These are phyloP conservation scores for Catamblyrhynchus diadema DNA, from an alignment of 2,797 vertebrate genomes.

Conservation along the genomic window DNA sequence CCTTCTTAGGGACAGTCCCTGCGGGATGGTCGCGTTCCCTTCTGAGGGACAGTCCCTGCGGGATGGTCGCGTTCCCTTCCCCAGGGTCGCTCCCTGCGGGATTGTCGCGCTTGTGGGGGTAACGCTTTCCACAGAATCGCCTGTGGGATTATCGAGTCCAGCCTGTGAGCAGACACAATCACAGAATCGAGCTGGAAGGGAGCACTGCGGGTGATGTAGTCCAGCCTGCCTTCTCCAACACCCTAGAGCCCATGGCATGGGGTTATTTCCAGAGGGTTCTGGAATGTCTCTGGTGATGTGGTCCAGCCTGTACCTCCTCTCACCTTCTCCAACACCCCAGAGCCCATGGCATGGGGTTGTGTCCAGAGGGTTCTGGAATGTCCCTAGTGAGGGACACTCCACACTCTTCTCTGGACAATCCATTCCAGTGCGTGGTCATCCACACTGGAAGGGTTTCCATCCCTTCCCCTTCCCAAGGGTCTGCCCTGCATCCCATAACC, in stretches of 20 bases:
- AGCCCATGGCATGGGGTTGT: too few relatives aligned
- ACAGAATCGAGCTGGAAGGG: neutral
- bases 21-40: fast-evolving
- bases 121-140: neutral
- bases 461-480: too few relatives aligned
- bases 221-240: neutral
- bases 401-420: neutral
- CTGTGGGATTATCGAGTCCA: neutral
- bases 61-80: too few relatives aligned
- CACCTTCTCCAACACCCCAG: neutral
- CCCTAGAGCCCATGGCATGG: neutral
- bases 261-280: neutral
- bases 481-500: fast-evolving
- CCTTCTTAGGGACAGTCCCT: fast-evolving
- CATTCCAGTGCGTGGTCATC: fast-evolving
- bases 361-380: neutral
- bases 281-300: neutral
- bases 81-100: too few relatives aligned
- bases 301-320: too few relatives aligned
- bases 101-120: neutral
- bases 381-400: neutral
- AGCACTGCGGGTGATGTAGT: fast-evolving
- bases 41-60: neutral
- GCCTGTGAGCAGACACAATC: too few relatives aligned
- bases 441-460: neutral